Base-by-base conservation (phyloP, 2,888 invertebrate species). In the Eupeodes latifasciatus region DNA sequence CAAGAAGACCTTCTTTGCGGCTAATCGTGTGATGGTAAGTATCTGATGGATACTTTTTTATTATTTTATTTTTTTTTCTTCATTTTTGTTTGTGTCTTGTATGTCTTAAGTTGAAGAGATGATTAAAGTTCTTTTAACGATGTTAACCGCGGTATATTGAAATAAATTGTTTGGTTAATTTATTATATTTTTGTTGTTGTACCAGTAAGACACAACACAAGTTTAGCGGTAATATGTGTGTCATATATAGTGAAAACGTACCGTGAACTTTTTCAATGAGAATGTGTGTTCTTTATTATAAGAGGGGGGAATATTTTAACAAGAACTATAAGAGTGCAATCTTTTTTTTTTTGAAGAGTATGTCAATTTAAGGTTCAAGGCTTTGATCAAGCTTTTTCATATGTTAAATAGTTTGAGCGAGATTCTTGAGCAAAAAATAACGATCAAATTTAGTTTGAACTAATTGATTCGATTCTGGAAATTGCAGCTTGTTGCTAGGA, bases 1-100 rank as follows among this genome's bases (percentile, higher is more conserved):
- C 74, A 81, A 78, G 81, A 81, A 78, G 81, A 78, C 85, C 81
- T 67, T 76, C 75, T 71, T 85, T 66, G 81, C 85, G 81, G 75
- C 78, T 81, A 88, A 88, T 81, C 85, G 81, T 57, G 78, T 59
- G 59, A 88, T 88, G 88, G 88, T 88, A 88, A 88, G 88, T 88
- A 81, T 40, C 6, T 59, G 57, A 62, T 59, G 57, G 69, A 84
- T 69, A 71, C 53, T 55, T 69, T 7, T 27, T 19, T 49, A 27
- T n/a, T 53, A 51, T 67, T 69, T 53, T 36, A 62, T 82, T 53
- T 14, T 62, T 55, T 53, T 62, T 55, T 69, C 44, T 47, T 34
- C 27, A 40, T 55, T 57, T 27, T 51, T 67, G 36, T 69, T 7
- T 40, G 14, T 27, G 27, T 27, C 27, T 55, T 75, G 40, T 72